These are phyloP conservation scores for Garra rufa DNA, from an alignment of 2,113 vertebrate genomes.

Conservation along the genomic window DNA sequence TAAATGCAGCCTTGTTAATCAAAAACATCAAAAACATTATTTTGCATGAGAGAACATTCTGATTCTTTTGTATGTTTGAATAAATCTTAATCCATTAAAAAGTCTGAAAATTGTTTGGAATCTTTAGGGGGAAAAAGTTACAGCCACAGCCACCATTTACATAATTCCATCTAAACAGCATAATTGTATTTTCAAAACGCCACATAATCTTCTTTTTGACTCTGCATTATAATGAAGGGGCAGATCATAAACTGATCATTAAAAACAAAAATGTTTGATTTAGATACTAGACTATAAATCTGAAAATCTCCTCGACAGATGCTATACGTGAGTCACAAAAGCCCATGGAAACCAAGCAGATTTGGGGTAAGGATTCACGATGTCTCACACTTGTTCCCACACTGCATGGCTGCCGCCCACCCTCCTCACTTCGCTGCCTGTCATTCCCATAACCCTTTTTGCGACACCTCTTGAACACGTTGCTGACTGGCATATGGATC, in stretches of 20 bases:
- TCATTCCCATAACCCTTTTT: constrained; percentile 6
- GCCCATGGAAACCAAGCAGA: neutral
- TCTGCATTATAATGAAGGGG: neutral
- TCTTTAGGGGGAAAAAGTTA: neutral
- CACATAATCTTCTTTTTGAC: neutral
- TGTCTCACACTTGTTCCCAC: neutral
- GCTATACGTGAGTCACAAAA: neutral
- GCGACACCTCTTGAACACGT: neutral
- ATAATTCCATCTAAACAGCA: neutral
- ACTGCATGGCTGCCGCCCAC: constrained; percentile 17
- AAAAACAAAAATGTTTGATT: neutral
- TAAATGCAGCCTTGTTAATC: too few species aligned
- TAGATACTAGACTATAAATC: neutral
- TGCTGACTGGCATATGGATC: constrained; percentile 33
- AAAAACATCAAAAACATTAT: too few species aligned
- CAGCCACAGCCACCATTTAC: neutral
- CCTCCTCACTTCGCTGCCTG: constrained; percentile 1
- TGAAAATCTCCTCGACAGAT: neutral
- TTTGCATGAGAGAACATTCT: neutral
- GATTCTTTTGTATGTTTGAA: neutral
- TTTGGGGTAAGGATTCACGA: neutral
- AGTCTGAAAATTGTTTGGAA: neutral
- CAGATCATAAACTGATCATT: neutral
- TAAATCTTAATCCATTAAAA: neutral
- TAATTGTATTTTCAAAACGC: neutral